Percentiles rank a stretch among this genome's conserved stretches.
phyloP scores from a whole-genome alignment of 2,113 vertebrate species.

The Bucco capensis region DNA sequence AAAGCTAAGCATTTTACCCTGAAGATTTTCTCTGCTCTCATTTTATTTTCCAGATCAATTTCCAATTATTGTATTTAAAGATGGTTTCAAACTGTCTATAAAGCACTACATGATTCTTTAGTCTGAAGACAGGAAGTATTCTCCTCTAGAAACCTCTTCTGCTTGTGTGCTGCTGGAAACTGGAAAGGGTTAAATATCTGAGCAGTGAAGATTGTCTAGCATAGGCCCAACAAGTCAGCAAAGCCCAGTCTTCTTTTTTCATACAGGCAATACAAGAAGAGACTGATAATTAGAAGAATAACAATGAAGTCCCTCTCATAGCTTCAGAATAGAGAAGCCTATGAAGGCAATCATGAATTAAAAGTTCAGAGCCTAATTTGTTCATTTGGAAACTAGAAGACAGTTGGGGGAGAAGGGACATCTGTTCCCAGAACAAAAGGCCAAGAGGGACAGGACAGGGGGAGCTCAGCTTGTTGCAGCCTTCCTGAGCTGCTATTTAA shows the following conservation, averaged over 20 bases:
- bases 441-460: background rate
- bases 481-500: background rate
- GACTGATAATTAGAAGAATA: background rate
- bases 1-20: slow-evolving; percentile 16
- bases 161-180: background rate
- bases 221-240: background rate
- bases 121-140: background rate
- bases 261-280: background rate
- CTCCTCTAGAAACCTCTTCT: background rate
- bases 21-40: slow-evolving; percentile 13
- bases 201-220: background rate
- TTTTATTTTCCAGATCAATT: slow-evolving; percentile 8
- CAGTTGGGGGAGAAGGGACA: background rate
- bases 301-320: background rate
- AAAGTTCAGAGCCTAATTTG: background rate
- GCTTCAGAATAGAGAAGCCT: background rate
- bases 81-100: background rate
- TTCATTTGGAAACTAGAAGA: background rate
- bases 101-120: background rate
- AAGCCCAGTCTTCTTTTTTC: background rate
- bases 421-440: slow-evolving; percentile 13
- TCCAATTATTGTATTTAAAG: slow-evolving; percentile 46
- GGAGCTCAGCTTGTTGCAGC: background rate
- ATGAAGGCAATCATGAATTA: background rate
- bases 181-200: background rate